Conservation (phyloP, 2,113 vertebrate genomes). For the Haemorhous mexicanus region DNA sequence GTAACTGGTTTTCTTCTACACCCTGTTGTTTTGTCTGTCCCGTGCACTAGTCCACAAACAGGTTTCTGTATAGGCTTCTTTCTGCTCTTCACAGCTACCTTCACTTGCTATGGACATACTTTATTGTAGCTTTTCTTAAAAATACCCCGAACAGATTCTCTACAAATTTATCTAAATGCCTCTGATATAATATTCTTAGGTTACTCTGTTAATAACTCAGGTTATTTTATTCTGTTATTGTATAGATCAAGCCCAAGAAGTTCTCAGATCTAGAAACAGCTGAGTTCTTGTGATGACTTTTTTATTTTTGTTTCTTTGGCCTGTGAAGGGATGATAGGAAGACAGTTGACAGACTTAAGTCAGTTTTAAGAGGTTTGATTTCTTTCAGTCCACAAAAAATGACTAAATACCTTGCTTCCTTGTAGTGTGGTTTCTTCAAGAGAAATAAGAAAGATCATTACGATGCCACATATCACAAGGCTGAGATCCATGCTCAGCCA, state of each 20-base stretch:
- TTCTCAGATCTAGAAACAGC: not conserved
- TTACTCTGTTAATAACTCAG: not conserved
- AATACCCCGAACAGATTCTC: not conserved
- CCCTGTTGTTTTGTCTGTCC: not conserved
- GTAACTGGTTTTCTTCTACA: not conserved
- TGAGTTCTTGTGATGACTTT: not conserved
- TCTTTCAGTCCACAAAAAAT: conserved; percentile 65
- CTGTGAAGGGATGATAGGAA: not conserved
- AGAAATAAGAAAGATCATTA: conserved; percentile 94
- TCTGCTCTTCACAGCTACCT: not conserved
- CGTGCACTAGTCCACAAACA: not conserved
- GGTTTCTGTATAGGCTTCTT: not conserved
- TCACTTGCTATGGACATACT: not conserved
- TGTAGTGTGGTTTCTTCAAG: conserved; percentile 99
- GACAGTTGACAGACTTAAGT: not conserved
- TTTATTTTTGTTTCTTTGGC: not conserved
- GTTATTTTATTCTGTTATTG: not conserved
- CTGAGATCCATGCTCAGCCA: conserved; percentile 98
- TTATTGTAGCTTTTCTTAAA: not conserved
- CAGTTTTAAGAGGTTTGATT: not conserved
- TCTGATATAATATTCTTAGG: not conserved
- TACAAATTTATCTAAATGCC: not conserved
- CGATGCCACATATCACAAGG: conserved; percentile 96
- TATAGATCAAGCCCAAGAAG: not conserved
- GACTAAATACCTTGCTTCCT: conserved; percentile 86